Conservation (phyloP, 2,113 vertebrate genomes). For the Bostrychus sinensis region DNA sequence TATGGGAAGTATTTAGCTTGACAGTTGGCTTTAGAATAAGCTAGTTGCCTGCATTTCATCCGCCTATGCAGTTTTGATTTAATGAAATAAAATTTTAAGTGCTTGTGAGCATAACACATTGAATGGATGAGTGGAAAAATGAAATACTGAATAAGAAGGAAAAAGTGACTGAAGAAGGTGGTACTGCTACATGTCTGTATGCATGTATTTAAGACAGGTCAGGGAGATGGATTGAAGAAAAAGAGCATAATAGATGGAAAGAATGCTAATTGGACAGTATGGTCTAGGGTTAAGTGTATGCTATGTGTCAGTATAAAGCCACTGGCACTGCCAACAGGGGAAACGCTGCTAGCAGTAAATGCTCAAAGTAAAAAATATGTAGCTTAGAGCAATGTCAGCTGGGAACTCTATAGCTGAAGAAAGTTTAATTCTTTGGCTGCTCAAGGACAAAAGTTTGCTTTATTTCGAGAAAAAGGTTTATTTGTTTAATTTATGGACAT, state of each 20-base stretch:
- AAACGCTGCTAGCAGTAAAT: slow-evolving; percentile 9
- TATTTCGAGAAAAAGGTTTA: slow-evolving; percentile 2
- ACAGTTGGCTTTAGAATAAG: slow-evolving; percentile 19
- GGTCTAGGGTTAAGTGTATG: slow-evolving; percentile 15
- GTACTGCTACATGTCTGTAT: slow-evolving; percentile 19
- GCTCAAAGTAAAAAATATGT: neutral
- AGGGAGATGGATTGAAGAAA: slow-evolving; percentile 32
- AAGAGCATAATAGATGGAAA: slow-evolving; percentile 28
- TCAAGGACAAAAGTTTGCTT: neutral
- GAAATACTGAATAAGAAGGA: neutral
- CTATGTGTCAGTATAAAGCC: slow-evolving; percentile 12
- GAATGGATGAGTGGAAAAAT: slow-evolving; percentile 31
- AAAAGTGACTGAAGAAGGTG: slow-evolving; percentile 27
- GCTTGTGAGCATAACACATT: slow-evolving; percentile 3
- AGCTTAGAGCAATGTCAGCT: neutral
- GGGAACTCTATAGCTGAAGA: neutral
- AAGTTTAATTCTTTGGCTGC: neutral
- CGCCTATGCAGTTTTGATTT: slow-evolving; percentile 20
- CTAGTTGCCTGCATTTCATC: slow-evolving; percentile 9
- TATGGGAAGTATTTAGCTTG: slow-evolving; percentile 25
- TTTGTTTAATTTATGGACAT: slow-evolving; percentile 15
- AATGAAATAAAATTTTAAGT: slow-evolving; percentile 25
- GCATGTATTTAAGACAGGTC: slow-evolving; percentile 29
- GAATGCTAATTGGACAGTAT: slow-evolving; percentile 46
- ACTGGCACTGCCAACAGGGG: slow-evolving; percentile 16